phyloP scores from a whole-genome alignment of 2,797 vertebrate genomes.

The Mastacembelus armatus region DNA sequence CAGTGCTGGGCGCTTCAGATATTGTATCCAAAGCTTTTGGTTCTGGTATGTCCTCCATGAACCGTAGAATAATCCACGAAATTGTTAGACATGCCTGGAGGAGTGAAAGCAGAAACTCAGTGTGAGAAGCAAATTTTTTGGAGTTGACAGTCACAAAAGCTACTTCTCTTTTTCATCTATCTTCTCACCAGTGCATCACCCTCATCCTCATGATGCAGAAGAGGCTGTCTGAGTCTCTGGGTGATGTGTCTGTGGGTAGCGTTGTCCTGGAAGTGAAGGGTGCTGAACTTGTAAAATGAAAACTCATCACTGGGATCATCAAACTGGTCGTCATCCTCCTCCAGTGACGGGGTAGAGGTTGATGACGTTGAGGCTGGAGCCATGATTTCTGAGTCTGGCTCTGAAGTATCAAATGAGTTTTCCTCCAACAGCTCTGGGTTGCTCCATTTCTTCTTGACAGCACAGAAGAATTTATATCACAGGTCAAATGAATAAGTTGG shows the following conservation, averaged over 20 bases:
- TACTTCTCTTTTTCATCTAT: not conserved
- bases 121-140: not conserved
- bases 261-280: slow-evolving; percentile 87
- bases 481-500: not conserved
- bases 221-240: slow-evolving; percentile 84
- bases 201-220: slow-evolving; percentile 92
- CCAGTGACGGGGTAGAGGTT: not conserved
- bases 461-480: not conserved
- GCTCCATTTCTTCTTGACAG: slow-evolving; percentile 8
- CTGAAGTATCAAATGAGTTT: not conserved
- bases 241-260: slow-evolving; percentile 73
- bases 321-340: slow-evolving; percentile 71
- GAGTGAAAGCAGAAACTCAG: not conserved
- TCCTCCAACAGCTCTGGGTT: slow-evolving; percentile 25
- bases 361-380: not conserved
- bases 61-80: slow-evolving; percentile 92
- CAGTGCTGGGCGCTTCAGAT: slow-evolving; percentile 43
- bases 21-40: slow-evolving; percentile 69
- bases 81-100: slow-evolving; percentile 88
- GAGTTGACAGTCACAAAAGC: not conserved
- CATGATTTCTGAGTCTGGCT: not conserved
- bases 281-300: slow-evolving; percentile 90
- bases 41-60: slow-evolving; percentile 94
- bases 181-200: slow-evolving; percentile 85
- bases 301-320: slow-evolving; percentile 79